Conservation (phyloP, 2,888 invertebrate species). For the Ditula angustiorana region DNA sequence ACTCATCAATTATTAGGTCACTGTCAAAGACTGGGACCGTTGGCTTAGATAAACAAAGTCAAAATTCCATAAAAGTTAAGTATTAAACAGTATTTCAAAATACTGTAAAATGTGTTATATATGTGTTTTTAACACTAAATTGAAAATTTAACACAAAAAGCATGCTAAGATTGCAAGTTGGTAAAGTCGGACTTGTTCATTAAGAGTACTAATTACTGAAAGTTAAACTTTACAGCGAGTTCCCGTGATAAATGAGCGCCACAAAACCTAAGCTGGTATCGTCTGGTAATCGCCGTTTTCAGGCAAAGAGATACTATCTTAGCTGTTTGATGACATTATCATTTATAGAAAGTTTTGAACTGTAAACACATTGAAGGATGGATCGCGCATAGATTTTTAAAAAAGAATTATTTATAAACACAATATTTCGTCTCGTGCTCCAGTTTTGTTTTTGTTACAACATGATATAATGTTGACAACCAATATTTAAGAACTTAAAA, state of each 20-base stretch:
- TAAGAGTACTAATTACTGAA: conserved; percentile 37
- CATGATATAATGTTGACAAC: too few relatives aligned
- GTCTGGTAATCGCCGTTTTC: conserved; percentile 20
- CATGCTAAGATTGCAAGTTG: conserved; percentile 14
- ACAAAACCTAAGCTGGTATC: conserved; percentile 33
- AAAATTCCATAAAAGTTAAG: neutral
- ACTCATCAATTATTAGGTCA: too few relatives aligned
- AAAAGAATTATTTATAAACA: neutral
- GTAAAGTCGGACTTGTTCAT: conserved; percentile 30
- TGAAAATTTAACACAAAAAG: conserved; percentile 4
- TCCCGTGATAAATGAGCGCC: conserved; percentile 35
- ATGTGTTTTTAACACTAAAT: neutral
- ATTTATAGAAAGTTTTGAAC: conserved; percentile 4
- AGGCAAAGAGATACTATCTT: conserved; percentile 7
- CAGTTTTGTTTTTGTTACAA: too few relatives aligned
- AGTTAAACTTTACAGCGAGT: conserved; percentile 36
- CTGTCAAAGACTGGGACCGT: too few relatives aligned
- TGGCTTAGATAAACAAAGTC: neutral
- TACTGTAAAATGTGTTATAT: too few relatives aligned
- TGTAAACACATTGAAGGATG: neutral
- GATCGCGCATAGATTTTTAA: neutral
- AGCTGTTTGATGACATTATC: conserved; percentile 8
- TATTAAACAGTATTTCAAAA: too few relatives aligned
- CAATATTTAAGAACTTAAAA: too few relatives aligned
- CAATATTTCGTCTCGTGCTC: too few relatives aligned